Evolutionary conservation across 1,140 invertebrate species (phyloP).

Genomic region (Chlorops oryzae): DNA sequence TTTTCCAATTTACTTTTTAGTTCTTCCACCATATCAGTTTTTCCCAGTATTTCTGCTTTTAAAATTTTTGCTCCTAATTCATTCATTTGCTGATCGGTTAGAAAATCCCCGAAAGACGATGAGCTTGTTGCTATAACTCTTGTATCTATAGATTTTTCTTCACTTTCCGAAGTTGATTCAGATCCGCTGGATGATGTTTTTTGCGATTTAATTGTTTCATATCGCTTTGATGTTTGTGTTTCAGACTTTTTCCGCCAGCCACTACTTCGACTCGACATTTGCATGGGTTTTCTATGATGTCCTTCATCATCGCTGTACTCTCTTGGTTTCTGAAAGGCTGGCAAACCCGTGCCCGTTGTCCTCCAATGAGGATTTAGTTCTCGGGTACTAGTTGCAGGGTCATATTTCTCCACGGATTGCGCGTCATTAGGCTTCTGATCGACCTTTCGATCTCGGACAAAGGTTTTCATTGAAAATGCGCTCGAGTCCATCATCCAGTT

Average conservation of each 20-base stretch:
- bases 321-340: conserved; percentile 52
- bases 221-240: background rate
- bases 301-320: conserved; percentile 19
- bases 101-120: conserved; percentile 42
- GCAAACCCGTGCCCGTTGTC: conserved; percentile 76
- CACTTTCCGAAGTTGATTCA: background rate
- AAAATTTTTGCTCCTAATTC: conserved; percentile 78
- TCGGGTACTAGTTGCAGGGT: conserved; percentile 64
- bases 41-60: conserved; percentile 86
- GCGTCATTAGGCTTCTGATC: conserved; percentile 47
- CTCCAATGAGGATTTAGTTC: conserved; percentile 94
- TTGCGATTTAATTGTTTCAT: background rate
- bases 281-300: background rate
- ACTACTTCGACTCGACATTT: background rate
- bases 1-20: conserved; percentile 69
- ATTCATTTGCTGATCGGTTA: conserved; percentile 80
- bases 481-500: conserved; percentile 56
- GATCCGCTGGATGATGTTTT: background rate
- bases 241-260: background rate
- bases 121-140: too few relatives aligned
- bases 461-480: conserved; percentile 49
- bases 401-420: conserved; percentile 55
- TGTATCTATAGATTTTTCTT: too few relatives aligned
- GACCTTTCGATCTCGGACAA: conserved; percentile 45
- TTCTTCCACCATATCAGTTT: conserved; percentile 60